These are phyloP conservation scores for Iguana delicatissima DNA, from an alignment of 2,797 vertebrate genomes.

Conservation along the genomic window DNA sequence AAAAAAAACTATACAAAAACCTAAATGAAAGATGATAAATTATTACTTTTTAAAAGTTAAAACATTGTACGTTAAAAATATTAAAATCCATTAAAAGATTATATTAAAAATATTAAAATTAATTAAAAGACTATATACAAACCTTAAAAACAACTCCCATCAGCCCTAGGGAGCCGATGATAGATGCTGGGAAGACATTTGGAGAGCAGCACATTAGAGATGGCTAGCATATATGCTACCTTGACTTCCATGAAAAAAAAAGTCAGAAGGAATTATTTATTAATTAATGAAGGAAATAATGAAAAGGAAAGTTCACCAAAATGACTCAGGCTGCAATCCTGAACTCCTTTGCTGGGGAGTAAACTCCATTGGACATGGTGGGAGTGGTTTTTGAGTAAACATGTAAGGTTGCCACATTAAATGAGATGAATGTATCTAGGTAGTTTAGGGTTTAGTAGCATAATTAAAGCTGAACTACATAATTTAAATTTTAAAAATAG, in stretches of 20 bases:
- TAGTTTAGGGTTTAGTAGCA: not conserved
- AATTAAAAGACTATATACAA: too few species aligned
- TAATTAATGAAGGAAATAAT: not conserved
- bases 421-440: not conserved
- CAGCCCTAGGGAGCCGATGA: too few species aligned
- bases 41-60: too few species aligned
- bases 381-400: not conserved
- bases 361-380: not conserved
- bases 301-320: not conserved
- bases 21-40: too few species aligned
- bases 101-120: too few species aligned
- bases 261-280: too few species aligned
- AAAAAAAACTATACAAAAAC: too few species aligned
- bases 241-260: not conserved
- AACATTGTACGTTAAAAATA: too few species aligned
- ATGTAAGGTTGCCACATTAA: not conserved
- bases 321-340: not conserved
- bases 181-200: too few species aligned
- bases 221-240: not conserved
- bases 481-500: not conserved
- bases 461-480: not conserved
- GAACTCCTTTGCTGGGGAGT: not conserved
- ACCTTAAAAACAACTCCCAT: too few species aligned
- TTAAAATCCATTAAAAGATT: too few species aligned
- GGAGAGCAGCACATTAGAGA: not conserved